Percentiles rank a stretch among this genome's conserved stretches.
Evolutionary conservation across 2,888 invertebrate species (phyloP).

Genomic region (Mythimna impura): DNA sequence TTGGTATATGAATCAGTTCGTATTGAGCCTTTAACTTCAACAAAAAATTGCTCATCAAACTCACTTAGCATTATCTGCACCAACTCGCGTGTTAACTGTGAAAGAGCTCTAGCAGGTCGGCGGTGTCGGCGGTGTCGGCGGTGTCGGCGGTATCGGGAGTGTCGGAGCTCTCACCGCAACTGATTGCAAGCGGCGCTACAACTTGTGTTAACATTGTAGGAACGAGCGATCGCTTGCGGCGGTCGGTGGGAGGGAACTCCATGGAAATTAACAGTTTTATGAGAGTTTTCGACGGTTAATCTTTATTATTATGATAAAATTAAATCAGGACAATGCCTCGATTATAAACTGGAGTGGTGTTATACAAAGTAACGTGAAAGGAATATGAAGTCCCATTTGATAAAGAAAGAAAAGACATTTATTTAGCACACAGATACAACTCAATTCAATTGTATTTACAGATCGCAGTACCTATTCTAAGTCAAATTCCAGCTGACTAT

Average conservation of each 20-base stretch:
- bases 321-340: not conserved
- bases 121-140: slow-evolving; percentile 3
- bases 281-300: not conserved
- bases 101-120: slow-evolving; percentile 16
- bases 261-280: slow-evolving; percentile 18
- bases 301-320: not conserved
- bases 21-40: not conserved
- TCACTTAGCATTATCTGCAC: slow-evolving; percentile 4
- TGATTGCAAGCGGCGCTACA: slow-evolving; percentile 57
- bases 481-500: too few relatives aligned
- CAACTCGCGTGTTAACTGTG: slow-evolving; percentile 28
- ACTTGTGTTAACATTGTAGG: slow-evolving; percentile 60
- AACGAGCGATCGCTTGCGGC: slow-evolving; percentile 54
- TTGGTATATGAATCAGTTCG: not conserved
- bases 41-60: not conserved
- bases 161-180: slow-evolving; percentile 57
- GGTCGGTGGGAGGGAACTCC: not conserved
- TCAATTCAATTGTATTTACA: too few relatives aligned
- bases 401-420: not conserved
- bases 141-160: slow-evolving; percentile 9
- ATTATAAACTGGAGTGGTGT: not conserved
- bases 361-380: not conserved
- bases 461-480: not conserved
- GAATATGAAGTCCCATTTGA: not conserved
- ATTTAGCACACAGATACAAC: too few relatives aligned